Percentiles rank a stretch among this genome's conserved stretches.
phyloP scores from a whole-genome alignment of 2,113 vertebrate species.

The Tricholaema leucomelas region DNA sequence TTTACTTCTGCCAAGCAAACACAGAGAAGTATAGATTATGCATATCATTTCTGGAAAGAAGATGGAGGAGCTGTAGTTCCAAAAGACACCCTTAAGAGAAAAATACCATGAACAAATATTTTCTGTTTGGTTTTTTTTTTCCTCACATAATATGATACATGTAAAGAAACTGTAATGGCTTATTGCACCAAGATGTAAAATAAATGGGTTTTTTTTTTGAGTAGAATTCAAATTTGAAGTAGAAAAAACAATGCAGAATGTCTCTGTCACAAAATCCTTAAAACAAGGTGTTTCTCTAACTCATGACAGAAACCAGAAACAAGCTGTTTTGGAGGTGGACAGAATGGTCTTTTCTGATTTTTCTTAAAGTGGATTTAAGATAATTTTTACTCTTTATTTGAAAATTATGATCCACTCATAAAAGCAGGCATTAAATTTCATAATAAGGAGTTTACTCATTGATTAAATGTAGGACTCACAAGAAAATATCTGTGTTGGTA shows the following conservation, averaged over 20 bases:
- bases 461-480: fast-evolving
- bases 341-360: not conserved
- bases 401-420: not conserved
- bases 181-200: not conserved
- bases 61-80: not conserved
- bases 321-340: fast-evolving
- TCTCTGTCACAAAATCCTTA: not conserved
- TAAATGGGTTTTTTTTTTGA: not conserved
- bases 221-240: not conserved
- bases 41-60: not conserved
- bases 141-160: not conserved
- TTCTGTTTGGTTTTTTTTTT: not conserved
- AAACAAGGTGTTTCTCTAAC: not conserved
- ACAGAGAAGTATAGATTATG: not conserved
- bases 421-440: not conserved
- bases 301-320: not conserved
- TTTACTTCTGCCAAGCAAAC: constrained; percentile 22
- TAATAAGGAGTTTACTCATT: no score
- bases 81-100: not conserved
- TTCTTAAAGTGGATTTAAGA: not conserved
- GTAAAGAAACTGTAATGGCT: not conserved
- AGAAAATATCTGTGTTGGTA: fast-evolving
- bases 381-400: not conserved
- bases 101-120: not conserved
- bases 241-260: not conserved